Base-by-base conservation (phyloP, 2,888 invertebrate genomes). In the Leucophenga montana region DNA sequence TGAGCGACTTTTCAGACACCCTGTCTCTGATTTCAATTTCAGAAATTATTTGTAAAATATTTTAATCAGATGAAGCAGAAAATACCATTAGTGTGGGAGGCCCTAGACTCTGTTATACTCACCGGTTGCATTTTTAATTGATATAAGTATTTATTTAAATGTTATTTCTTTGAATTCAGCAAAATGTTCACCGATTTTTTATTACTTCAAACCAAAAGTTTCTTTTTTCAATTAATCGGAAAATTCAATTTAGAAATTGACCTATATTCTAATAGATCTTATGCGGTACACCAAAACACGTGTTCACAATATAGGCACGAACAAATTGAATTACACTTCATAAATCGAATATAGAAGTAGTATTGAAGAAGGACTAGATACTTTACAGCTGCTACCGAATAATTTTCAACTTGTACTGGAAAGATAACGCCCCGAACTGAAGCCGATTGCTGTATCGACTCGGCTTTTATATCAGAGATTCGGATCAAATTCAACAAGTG, bases 391-490 rank as follows among this genome's bases (percentile, higher is more conserved):
- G 33, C 59, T 27, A n/a, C 22, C 20, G 48, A 48, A 46, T 61
- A 39, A 18, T 39, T 39, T 39, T 39, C 39, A 39, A 39, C 39
- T 39, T 39, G 39, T 50, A 44, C 33, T 64, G n/a, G 59, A 39
- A 31, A 59, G 59, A 59, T n/a, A 59, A 31, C 59, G 31, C 31
- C 14, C 20, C 46, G 48, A 64, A 64, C 62, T 66, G 56, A 54
- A 56, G 39, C 16, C 33, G 18, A 56, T 6, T 18, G 50, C n/a
- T 9, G 4, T 9, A 27, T 4, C 4, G 27, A n/a, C 44, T 16
- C 39, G 73, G 78, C 83, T 78, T 78, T 81, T 81, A 81, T 83
- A 81, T 79, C 71, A 69, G 73, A 70, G 61, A 46, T 16, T 79
- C 71, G 69, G 73, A 66, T 57, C 44, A 16, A 56, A 56, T n/a